Evolutionary conservation across 2,888 invertebrate species (phyloP).

Genomic region (Diplazon laetatorius): DNA sequence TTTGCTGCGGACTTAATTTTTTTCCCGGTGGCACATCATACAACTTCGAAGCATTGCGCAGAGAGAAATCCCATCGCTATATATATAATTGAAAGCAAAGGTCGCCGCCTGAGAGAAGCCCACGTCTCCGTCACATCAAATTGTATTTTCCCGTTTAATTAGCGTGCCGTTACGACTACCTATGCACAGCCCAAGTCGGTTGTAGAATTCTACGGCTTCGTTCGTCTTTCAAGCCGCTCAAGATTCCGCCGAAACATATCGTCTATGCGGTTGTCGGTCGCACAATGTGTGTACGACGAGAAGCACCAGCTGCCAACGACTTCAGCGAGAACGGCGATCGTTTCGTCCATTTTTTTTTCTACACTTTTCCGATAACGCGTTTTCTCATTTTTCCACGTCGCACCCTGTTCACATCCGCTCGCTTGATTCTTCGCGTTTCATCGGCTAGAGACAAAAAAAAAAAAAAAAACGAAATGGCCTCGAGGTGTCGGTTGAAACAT

Average conservation of each 20-base stretch:
- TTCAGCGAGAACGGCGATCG: constrained; percentile 10
- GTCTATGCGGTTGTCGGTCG: constrained; percentile 32
- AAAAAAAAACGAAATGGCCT: constrained; percentile 6
- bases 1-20: constrained; percentile 50
- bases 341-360: too few species aligned
- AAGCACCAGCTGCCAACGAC: constrained; percentile 69
- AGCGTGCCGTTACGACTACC: constrained; percentile 65
- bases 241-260: constrained; percentile 23
- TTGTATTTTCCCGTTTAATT: constrained; percentile 72
- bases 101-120: constrained; percentile 33
- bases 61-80: constrained; percentile 42
- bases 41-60: constrained; percentile 4
- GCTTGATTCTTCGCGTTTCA: background rate
- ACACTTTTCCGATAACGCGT: constrained; percentile 58
- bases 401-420: constrained; percentile 27
- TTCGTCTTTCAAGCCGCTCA: constrained; percentile 57
- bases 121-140: constrained; percentile 55
- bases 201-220: constrained; percentile 64
- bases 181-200: too few species aligned
- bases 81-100: constrained; percentile 52
- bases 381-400: constrained; percentile 6
- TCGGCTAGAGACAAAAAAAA: constrained; percentile 19
- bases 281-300: too few species aligned
- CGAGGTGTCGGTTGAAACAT: constrained; percentile 17
- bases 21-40: constrained; percentile 37